Evolutionary conservation across 1,140 invertebrate species (phyloP), one percentile per base, ranked within the genome.

Genomic region (Globodera ellingtonae): DNA sequence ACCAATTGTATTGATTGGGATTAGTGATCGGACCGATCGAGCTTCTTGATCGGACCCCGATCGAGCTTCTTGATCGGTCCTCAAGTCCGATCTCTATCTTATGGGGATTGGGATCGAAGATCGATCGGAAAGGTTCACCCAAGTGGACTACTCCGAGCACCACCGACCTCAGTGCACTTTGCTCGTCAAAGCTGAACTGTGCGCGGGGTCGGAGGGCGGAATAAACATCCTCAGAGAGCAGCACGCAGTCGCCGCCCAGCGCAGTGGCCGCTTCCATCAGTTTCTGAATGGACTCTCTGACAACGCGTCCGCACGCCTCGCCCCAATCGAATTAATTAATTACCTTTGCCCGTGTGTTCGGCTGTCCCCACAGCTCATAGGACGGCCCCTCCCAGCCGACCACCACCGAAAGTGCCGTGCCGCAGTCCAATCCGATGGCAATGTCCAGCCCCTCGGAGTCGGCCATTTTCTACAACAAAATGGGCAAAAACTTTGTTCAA

Each of bases 191-290:
- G 50, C 78, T 77, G 47, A 88, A 87, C 18, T 84, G 78, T 18
- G 78, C n/a, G 44, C 88, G 81, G 47, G 87, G 87, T 10, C 87
- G 66, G 59, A 88, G 80, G 13, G 88, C 86, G 24, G 89, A 79
- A 52, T 85, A 88, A 13, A 88, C 81, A 67, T 88, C 87, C 76
- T 88, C 87, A n/a, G 87, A 87, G 2, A 88, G 83, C 10, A 88
- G 24, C 18, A 89, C 79, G 18, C 77, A 75, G 56, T 73, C 50
- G 7, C 66, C 62, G 52, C 78, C 78, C 59, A 83, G 75, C 24
- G 66, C 62, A 72, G 24, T 48, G 50, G 87, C 85, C 48, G 85
- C 81, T 48, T 86, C 76, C 80, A 85, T 83, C 62, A 89, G 50
- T 56, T 85, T 78, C 46, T 75, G 44, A 46, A 74, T n/a, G 7